Evolutionary conservation across 2,888 invertebrate genomes (phyloP), one percentile per base, ranked within the genome.

Genomic region (Xanthorhoe spadicearia): DNA sequence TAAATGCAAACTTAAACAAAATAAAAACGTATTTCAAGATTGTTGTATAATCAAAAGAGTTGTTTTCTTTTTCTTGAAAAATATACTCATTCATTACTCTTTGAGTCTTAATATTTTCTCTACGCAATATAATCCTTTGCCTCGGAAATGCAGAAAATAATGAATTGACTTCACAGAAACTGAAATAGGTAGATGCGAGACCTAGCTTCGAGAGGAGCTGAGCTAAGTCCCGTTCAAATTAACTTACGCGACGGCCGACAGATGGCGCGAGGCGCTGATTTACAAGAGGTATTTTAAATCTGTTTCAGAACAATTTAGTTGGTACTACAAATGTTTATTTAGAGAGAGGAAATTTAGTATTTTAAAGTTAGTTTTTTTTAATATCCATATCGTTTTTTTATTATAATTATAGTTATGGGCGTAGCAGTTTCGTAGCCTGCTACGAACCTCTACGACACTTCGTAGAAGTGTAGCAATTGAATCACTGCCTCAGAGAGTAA

Each of bases 211-310:
- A 48, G 8, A 17, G 7, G 46, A 15, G 13, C 7, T 15, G 46
- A 38, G 38, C 38, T 43, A 2, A 13, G 38, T 43, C 17, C 8
- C 58, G 6, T n/a, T 18, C 59, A 19, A 50, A 38, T 7, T 57
- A 66, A 58, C 43, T 66, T 28, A 18, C 10, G 1, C 15, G 35
- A 54, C 28, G 15, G 8, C 19, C 61, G 48, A n/a, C 56, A 65
- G 65, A 65, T 65, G 61, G 65, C 65, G 60, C 15, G 7, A 8
- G 15, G 8, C 10, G 6, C 5, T 10, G 18, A 13, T 57, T 32
- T 32, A 6, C 32, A 32, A 32, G 32, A 32, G 32, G 8, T 32
- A 32, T 32, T 32, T 32, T 32, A 5, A 32, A 32, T 32, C 32
- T 32, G 7, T 32, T 23, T 23, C 23, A 23, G 23, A 23, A 4